Evolutionary conservation across 2,888 invertebrate species (phyloP).

Genomic region (Pristionchus entomophagus): DNA sequence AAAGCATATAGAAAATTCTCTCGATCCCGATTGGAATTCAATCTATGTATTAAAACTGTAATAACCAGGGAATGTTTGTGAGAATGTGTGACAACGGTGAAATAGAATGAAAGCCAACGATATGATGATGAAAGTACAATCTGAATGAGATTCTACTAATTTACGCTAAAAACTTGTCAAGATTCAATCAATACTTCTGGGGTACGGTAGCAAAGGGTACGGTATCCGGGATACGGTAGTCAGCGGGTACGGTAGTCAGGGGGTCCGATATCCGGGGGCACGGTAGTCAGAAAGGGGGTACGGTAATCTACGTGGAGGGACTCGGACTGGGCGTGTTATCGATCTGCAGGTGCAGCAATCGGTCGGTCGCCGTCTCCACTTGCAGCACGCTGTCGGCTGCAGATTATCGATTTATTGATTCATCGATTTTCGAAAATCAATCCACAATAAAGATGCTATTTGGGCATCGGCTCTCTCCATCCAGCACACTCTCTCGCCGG

Average conservation of each 20-base stretch:
- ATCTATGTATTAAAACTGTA: slow-evolving; percentile 3
- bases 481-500: no score
- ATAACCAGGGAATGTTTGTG: neutral
- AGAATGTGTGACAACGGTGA: neutral
- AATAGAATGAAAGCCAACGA: neutral
- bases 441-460: no score
- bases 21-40: neutral
- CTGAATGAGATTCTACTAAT: neutral
- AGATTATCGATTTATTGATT: slow-evolving; percentile 16
- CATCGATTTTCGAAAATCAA: no score
- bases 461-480: no score
- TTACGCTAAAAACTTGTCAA: neutral
- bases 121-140: neutral
- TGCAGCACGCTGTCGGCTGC: neutral
- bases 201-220: neutral
- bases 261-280: neutral
- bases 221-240: neutral
- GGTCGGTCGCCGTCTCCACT: slow-evolving; percentile 28
- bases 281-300: neutral
- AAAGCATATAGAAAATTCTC: neutral
- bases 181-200: neutral
- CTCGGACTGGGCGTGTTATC: slow-evolving; percentile 30
- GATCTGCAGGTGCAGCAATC: slow-evolving; percentile 20
- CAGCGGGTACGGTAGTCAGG: neutral
- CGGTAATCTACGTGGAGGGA: slow-evolving; percentile 5